Conservation (phyloP, 2,113 vertebrate genomes). For the Cacatua alba region DNA sequence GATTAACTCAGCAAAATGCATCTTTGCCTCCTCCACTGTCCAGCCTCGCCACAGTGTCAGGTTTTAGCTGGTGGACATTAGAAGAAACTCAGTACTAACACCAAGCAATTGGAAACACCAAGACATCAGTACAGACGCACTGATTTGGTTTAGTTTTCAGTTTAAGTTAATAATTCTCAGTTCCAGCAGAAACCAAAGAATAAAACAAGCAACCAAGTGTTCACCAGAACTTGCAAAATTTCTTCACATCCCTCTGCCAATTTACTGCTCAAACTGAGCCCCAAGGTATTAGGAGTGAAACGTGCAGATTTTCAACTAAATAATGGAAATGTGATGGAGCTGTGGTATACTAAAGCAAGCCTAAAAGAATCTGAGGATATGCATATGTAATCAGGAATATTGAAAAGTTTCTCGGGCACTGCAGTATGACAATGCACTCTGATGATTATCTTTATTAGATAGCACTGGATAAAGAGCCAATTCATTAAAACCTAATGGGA, state of each 20-base stretch:
- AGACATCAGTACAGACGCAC: not conserved
- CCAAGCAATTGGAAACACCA: not conserved
- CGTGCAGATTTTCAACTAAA: slow-evolving; percentile 53
- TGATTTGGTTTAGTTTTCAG: not conserved
- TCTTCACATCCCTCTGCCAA: slow-evolving; percentile 1
- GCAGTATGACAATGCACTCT: slow-evolving; percentile 73
- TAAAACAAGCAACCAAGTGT: not conserved
- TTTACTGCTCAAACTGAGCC: slow-evolving; percentile 27
- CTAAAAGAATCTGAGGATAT: slow-evolving; percentile 6
- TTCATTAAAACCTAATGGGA: slow-evolving; percentile 77
- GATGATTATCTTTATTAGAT: slow-evolving; percentile 74
- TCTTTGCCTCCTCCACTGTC: not conserved
- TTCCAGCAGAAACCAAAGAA: not conserved
- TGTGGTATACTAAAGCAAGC: not conserved
- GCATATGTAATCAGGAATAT: slow-evolving; percentile 56
- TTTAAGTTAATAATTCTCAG: not conserved
- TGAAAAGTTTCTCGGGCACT: slow-evolving; percentile 68
- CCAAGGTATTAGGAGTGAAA: slow-evolving; percentile 11
- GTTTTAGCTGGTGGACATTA: not conserved
- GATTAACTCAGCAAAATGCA: not conserved
- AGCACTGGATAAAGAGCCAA: slow-evolving; percentile 68
- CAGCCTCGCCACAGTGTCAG: not conserved
- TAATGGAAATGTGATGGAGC: slow-evolving; percentile 62
- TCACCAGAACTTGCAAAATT: slow-evolving; percentile 3
- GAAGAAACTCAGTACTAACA: not conserved